Base-by-base conservation (phyloP, 2,113 vertebrate species). In the Zingel zingel region DNA sequence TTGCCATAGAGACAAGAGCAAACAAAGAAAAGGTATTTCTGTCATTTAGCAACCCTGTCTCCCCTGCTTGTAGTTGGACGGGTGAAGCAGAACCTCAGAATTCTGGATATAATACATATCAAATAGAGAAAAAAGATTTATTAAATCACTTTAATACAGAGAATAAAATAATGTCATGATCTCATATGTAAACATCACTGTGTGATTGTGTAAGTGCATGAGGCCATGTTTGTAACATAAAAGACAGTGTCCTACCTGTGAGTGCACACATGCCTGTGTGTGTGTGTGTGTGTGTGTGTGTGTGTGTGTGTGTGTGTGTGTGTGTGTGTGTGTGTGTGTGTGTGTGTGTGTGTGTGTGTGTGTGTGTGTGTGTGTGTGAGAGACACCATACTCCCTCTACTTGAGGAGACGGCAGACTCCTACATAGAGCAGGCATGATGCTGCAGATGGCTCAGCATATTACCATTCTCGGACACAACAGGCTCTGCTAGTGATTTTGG, bases 381-480 rank as follows among this genome's bases (percentile, higher is more conserved):
- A 64, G 21, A 69, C 50, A 50, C 57, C 69, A 64, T n/a, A 69
- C 33, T 78, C 58, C 30, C 54, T 68, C 1, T 25, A 15, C 51
- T 68, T 72, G 66, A 76, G 75, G 61, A 67, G 72, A 27, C 67
- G 59, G 68, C 69, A 62, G 67, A 70, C 81, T 74, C 81, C 72
- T 66, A 45, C 63, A 65, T 25, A 45, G 74, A 50, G 19, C 64
- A 47, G 79, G 13, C 83, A 71, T n/a, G 53, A 84, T 39, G 0
- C 72, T 48, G 83, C 91, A 92, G 91, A 88, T 87, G 84, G 88
- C 80, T 90, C 90, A 91, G 89, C 82, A 89, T 84, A 90, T 90
- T 94, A 77, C n/a, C 25, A 15, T 82, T 39, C 71, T 83, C 67
- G 45, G 39, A 79, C 83, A 67, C 82, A 83, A 79, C 86, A 84